phyloP scores from a whole-genome alignment of 2,888 invertebrate species.

The Sesia bembeciformis region DNA sequence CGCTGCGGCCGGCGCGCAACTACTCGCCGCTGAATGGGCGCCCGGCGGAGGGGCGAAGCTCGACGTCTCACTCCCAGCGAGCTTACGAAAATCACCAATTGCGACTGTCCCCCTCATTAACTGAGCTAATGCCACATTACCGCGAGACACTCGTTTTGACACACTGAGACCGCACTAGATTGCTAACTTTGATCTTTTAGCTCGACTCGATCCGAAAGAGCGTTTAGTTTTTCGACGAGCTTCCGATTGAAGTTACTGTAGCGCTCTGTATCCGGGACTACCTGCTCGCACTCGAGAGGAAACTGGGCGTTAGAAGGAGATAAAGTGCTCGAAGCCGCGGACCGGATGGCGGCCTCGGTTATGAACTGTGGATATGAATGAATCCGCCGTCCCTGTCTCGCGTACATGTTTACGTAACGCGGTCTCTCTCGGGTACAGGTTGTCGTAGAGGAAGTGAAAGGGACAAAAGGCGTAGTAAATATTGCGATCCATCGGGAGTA shows the following conservation, averaged over 20 bases:
- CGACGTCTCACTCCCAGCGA: slow-evolving; percentile 58
- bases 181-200: neutral
- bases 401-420: slow-evolving; percentile 27
- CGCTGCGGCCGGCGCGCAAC: slow-evolving; percentile 67
- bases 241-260: slow-evolving; percentile 58
- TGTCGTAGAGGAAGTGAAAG: slow-evolving; percentile 74
- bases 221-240: slow-evolving; percentile 26
- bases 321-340: slow-evolving; percentile 64
- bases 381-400: slow-evolving; percentile 57
- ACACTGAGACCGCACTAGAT: neutral
- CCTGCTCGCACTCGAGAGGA: slow-evolving; percentile 67
- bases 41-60: slow-evolving; percentile 70
- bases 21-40: slow-evolving; percentile 59
- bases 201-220: neutral
- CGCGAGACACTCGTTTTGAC: slow-evolving; percentile 27
- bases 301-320: slow-evolving; percentile 67
- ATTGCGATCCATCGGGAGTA: slow-evolving; percentile 60
- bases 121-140: slow-evolving; percentile 27
- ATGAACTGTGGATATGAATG: slow-evolving; percentile 42
- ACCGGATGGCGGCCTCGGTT: slow-evolving; percentile 72
- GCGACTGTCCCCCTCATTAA: slow-evolving; percentile 51
- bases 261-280: slow-evolving; percentile 62
- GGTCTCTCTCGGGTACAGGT: slow-evolving; percentile 58
- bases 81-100: slow-evolving; percentile 69
- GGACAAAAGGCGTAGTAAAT: slow-evolving; percentile 72